Base-by-base conservation (phyloP, 2,888 invertebrate genomes). In the Nephrotoma guestfalica region DNA sequence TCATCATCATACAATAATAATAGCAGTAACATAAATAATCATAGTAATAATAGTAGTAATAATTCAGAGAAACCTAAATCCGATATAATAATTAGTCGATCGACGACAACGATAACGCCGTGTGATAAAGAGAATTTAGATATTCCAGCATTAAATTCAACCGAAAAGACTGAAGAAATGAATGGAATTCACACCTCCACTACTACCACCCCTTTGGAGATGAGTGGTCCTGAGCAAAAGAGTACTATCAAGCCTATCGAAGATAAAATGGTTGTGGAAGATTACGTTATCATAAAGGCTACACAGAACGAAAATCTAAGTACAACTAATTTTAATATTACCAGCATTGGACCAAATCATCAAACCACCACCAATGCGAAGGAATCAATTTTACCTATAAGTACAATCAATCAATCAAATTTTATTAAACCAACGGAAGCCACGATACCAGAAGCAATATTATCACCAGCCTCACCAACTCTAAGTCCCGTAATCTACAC, bases 1-100 rank as follows among this genome's bases (percentile, higher is more conserved):
- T 51, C 86, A 41, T 84, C 86, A 11, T 41, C 86, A 43, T 41
- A 86, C 47, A 45, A 47, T 45, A 86, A 86, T 86, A 45, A 51
- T 86, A 47, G 43, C 51, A 30, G 7, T 30, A 51, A 41, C 15
- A 4, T 71, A 71, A 71, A 86, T 86, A 45, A 47, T 45, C 9
- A 51, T 86, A 43, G 45, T 86, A 45, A 43, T 86, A 11, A 9
- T 13, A 41, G 41, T 51, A 40, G n/a, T n/a, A 40, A 57, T 40
- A 57, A 51, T 86, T 41, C n/a, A 15, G 40, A 30, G 2, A 41
- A 86, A 86, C 5, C 40, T 15, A 57, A 86, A 86, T 40, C 30
- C 41, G 41, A 51, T 30, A 57, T 86, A 43, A 15, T 15, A 51
- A 51, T 40, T 57, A 57, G 30, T 71, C 71, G 71, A 71, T 9